Conservation (phyloP, 23 tunicate species). For the Phallusia fumigata region DNA sequence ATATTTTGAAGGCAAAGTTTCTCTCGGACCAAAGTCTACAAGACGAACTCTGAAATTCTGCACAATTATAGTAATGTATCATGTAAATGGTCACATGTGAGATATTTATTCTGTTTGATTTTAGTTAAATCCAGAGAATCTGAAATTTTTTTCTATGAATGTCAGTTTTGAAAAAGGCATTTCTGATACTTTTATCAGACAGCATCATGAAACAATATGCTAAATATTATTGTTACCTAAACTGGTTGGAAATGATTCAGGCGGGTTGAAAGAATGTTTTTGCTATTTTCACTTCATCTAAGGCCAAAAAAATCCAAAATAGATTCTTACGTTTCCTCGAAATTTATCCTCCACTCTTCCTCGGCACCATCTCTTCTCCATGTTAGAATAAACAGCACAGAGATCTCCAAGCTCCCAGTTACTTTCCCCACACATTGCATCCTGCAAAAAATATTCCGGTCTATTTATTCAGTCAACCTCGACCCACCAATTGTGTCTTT, state of each 20-base stretch:
- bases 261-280: not conserved
- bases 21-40: slow-evolving; percentile 49
- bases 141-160: too few relatives aligned
- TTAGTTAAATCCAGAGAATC: too few relatives aligned
- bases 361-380: slow-evolving; percentile 79
- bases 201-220: too few relatives aligned
- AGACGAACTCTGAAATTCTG: slow-evolving; percentile 18
- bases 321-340: not conserved
- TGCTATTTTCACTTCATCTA: too few relatives aligned
- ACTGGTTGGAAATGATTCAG: not conserved
- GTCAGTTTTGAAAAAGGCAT: too few relatives aligned
- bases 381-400: slow-evolving; percentile 43
- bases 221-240: too few relatives aligned
- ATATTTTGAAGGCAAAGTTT: not conserved
- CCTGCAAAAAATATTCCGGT: not conserved
- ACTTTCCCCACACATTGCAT: not conserved
- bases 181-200: too few relatives aligned
- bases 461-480: too few relatives aligned
- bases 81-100: too few relatives aligned
- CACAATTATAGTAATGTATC: not conserved
- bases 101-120: too few relatives aligned
- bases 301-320: too few relatives aligned
- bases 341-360: slow-evolving; percentile 18
- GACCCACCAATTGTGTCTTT: too few relatives aligned
- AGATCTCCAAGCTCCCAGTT: slow-evolving; percentile 24